Percentiles rank a stretch among this genome's conserved stretches.
Conservation (phyloP, 2,113 vertebrate species). For the Clarias magur region DNA sequence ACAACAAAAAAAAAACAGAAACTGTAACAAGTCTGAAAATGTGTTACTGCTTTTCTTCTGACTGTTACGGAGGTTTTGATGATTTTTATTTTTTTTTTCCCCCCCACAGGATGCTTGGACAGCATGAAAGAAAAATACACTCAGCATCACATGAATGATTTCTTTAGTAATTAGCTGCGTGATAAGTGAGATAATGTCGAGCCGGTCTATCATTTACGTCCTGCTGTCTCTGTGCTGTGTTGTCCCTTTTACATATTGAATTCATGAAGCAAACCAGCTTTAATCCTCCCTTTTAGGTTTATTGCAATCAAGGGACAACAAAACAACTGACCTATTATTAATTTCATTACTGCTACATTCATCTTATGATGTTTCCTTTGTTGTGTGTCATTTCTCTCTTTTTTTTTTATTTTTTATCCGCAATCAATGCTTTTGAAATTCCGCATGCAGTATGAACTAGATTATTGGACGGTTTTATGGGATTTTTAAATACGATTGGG, state of each 20-base stretch:
- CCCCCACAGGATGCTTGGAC: not conserved
- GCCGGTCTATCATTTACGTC: not conserved
- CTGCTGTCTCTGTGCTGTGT: not conserved
- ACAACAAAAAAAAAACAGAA: not conserved
- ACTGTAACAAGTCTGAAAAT: not conserved
- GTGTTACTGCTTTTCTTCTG: not conserved
- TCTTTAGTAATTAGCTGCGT: not conserved
- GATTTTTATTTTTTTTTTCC: not conserved
- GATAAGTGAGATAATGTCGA: not conserved
- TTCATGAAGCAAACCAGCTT: not conserved
- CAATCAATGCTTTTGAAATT: conserved; percentile 20
- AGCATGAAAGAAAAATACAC: not conserved
- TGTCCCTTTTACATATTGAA: not conserved
- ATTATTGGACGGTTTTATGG: conserved; percentile 27
- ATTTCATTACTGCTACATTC: conserved; percentile 19
- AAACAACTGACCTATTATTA: not conserved
- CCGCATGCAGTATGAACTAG: not conserved
- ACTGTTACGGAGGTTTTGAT: not conserved
- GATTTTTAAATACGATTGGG: conserved; percentile 35
- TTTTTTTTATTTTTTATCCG: not conserved
- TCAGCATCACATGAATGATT: not conserved
- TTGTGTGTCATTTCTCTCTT: no score
- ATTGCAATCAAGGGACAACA: not conserved
- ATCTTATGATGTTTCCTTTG: not conserved
- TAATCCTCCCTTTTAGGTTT: conserved; percentile 18